Evolutionary conservation across 1,140 invertebrate species (phyloP).

Genomic region (Heliconius nattereri): DNA sequence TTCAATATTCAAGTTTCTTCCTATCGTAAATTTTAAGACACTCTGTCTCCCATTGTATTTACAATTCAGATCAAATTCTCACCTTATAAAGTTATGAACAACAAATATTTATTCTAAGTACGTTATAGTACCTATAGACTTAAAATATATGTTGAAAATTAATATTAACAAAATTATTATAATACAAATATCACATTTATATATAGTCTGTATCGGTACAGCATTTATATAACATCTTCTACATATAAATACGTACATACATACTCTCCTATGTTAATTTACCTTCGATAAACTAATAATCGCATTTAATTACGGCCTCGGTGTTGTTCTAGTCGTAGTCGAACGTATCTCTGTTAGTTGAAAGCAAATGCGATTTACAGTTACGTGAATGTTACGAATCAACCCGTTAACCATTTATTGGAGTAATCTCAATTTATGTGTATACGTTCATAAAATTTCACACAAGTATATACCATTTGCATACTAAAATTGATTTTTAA

Average conservation of each 20-base stretch:
- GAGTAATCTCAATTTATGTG: constrained; percentile 24
- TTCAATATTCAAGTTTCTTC: constrained; percentile 51
- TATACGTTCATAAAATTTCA: constrained; percentile 12
- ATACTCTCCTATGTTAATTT: neutral
- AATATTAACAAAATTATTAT: no score
- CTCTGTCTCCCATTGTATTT: constrained; percentile 38
- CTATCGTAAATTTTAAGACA: constrained; percentile 51
- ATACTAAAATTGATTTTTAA: no score
- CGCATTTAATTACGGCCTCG: constrained; percentile 13
- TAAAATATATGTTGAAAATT: neutral
- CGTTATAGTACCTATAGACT: neutral
- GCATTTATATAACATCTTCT: neutral
- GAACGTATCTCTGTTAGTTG: constrained; percentile 22
- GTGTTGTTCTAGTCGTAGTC: constrained; percentile 16
- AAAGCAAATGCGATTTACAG: constrained; percentile 25
- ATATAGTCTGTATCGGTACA: neutral
- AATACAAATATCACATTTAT: neutral
- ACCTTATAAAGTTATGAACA: constrained; percentile 25
- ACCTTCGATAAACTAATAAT: constrained; percentile 21
- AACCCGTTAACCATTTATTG: constrained; percentile 40
- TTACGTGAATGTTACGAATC: constrained; percentile 38
- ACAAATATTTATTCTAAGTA: constrained; percentile 5
- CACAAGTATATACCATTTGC: neutral
- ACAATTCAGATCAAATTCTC: constrained; percentile 26
- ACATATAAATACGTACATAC: neutral